Evolutionary conservation across 2,888 invertebrate species (phyloP).

Genomic region (Tetranychus truncatus): DNA sequence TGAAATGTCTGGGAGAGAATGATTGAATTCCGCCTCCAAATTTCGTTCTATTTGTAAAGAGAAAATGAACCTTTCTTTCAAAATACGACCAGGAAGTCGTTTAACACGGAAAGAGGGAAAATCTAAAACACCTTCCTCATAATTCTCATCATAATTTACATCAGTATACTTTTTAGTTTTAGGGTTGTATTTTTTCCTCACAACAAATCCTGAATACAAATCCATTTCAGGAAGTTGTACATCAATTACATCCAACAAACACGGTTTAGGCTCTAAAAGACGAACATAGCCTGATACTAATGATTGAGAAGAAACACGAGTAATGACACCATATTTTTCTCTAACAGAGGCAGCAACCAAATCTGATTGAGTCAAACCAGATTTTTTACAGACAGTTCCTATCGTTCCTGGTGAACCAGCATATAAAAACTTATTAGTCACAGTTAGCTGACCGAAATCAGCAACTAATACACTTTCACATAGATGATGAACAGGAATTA

Average conservation of each 20-base stretch:
- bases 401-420: constrained; percentile 29
- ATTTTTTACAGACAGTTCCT: constrained; percentile 18
- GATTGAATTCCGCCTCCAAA: constrained; percentile 43
- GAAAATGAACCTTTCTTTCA: constrained; percentile 63
- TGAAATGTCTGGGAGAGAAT: constrained; percentile 26
- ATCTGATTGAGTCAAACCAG: constrained; percentile 2
- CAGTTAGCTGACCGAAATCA: constrained; percentile 54
- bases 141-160: constrained; percentile 17
- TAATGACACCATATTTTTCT: constrained; percentile 3
- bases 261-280: constrained; percentile 29
- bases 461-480: constrained; percentile 57
- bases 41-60: constrained; percentile 64
- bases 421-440: constrained; percentile 53
- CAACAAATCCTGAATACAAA: constrained; percentile 44
- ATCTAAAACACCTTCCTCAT: constrained; percentile 28
- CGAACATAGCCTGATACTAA: background rate
- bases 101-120: constrained; percentile 32
- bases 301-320: background rate
- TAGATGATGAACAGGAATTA: constrained; percentile 64
- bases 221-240: constrained; percentile 56
- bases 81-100: constrained; percentile 36
- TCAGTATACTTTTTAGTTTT: constrained; percentile 6
- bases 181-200: background rate
- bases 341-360: background rate
- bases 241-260: constrained; percentile 53